Conservation (phyloP, 2,113 vertebrate genomes). For the Aptenodytes forsteri region DNA sequence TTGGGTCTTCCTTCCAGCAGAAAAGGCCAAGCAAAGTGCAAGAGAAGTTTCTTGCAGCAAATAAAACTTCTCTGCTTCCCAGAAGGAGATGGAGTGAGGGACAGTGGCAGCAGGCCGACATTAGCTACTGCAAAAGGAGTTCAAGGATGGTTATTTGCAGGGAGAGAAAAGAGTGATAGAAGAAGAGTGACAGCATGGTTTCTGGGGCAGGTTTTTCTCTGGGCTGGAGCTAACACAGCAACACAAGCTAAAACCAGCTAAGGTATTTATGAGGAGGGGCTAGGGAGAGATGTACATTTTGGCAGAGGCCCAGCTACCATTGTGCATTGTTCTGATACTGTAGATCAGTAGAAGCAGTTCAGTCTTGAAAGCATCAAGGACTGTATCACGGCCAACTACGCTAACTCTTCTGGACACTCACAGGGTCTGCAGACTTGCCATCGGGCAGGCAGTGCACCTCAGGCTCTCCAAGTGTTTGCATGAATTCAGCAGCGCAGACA, state of each 20-base stretch:
- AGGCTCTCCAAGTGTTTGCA: neutral
- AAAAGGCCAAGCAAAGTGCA: neutral
- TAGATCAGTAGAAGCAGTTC: neutral
- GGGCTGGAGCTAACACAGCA: neutral
- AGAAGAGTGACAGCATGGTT: neutral
- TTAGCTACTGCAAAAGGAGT: neutral
- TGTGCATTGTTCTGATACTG: neutral
- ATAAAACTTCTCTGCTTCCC: neutral
- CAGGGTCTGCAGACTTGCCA: neutral
- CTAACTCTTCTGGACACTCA: neutral
- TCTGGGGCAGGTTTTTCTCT: neutral
- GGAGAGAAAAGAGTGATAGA: neutral
- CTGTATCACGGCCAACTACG: neutral
- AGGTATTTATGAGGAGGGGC: neutral
- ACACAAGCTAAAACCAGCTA: neutral
- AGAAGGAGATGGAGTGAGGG: neutral
- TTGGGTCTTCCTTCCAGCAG: neutral
- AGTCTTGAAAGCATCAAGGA: neutral
- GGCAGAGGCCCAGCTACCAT: neutral
- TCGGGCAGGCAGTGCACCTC: neutral
- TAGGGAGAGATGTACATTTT: neutral
- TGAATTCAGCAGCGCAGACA: neutral
- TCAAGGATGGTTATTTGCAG: neutral
- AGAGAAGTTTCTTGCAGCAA: neutral
- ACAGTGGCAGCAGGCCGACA: neutral